Evolutionary conservation across 1,140 invertebrate genomes (phyloP), one percentile per base, ranked within the genome.

Genomic region (Drosophila micromelanica): DNA sequence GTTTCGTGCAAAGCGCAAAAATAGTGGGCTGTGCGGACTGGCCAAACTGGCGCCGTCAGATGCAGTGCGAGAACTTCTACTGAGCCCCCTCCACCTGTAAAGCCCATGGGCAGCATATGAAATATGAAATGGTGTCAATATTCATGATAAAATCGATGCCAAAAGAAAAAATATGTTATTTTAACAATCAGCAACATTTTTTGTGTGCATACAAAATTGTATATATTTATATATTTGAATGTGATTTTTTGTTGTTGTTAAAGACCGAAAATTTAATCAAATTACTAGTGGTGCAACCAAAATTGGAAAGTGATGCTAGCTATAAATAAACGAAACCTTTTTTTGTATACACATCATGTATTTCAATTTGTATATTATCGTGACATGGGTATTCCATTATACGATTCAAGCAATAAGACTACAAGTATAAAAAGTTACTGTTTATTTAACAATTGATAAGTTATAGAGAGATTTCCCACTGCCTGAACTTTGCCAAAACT

Each of bases 11-110:
- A 70, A 79, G 55, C 23, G 23, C 56, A 11, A 73, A 73, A 45
- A 78, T 59, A 46, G 70, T 81, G 23, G 90, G 90, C 46, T 91
- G 90, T 74, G 80, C 90, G 45, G 80, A 90, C 23, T 91, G 90
- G 90, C 2, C 65, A 0, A 30, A 64, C 11, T 91, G 90, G 90
- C 86, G 90, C 8, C 75, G 62, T 23, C 80, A 90, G 56, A 84
- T 87, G 81, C 67, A 87, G 5, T 91, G 90, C 43, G 77, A 80
- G 65, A 67, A 49, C 2, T 91, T 56, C 62, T 91, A 80, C 57
- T 91, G 80, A 91, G 43, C 13, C 40, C 20, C 12, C 46, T 27
- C 30, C 40, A 2, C 8, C 8, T 0, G 3, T 4, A 45, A 20
- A 3, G 23, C 35, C 11, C 4, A 30, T n/a, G 48, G 17, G 27